A percentile compares a stretch with the other conserved stretches of the same genome.
phyloP scores from a whole-genome alignment of 2,888 invertebrate species.

The Platycheirus albimanus region DNA sequence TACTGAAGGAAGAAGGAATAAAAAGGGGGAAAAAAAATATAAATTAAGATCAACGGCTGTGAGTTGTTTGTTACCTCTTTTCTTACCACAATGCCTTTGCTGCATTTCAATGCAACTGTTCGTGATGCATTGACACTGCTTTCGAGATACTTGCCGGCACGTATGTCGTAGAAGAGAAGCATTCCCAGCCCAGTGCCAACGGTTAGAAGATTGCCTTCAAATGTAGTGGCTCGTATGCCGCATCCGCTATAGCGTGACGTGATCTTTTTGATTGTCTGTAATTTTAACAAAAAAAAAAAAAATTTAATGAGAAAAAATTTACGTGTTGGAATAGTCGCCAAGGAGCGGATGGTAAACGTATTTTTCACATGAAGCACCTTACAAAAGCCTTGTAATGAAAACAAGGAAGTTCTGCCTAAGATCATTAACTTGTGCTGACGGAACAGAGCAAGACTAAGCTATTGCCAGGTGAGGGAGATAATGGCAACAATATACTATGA shows the following conservation, averaged over 20 bases:
- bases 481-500: too few species aligned
- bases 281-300: too few species aligned
- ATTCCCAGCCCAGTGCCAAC: conserved; percentile 96
- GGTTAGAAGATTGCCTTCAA: conserved; percentile 94
- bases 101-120: conserved; percentile 93
- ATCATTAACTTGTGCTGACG: too few species aligned
- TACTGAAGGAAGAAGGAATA: conserved; percentile 84
- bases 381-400: too few species aligned
- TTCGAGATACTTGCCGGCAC: conserved; percentile 95
- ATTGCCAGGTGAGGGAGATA: too few species aligned
- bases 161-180: conserved; percentile 96
- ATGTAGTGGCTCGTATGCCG: conserved; percentile 95
- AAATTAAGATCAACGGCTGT: conserved; percentile 34
- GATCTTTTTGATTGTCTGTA: conserved; percentile 89
- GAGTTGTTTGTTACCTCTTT: conserved; percentile 63
- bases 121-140: conserved; percentile 94
- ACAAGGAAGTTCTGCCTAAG: too few species aligned
- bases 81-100: conserved; percentile 93
- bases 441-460: too few species aligned
- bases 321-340: too few species aligned
- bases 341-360: too few species aligned
- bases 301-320: too few species aligned
- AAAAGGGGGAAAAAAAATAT: conserved; percentile 41
- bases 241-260: conserved; percentile 94
- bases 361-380: too few species aligned